Evolutionary conservation across 2,113 vertebrate species (phyloP).

Genomic region (Seriola quinqueradiata): DNA sequence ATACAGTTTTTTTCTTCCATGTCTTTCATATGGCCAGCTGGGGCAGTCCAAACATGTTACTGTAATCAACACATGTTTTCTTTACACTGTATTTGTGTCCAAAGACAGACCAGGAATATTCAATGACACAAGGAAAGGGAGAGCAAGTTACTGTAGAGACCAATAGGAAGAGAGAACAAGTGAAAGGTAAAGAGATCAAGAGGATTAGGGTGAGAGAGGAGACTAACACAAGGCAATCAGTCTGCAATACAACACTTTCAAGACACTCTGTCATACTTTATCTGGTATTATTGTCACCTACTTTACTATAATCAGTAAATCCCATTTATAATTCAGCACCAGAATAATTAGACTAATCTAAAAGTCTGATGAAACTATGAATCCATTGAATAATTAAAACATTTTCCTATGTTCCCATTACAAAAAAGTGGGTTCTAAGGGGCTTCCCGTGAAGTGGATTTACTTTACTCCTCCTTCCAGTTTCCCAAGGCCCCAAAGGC

Average conservation of each 20-base stretch:
- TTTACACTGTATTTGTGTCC: not conserved
- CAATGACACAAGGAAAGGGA: not conserved
- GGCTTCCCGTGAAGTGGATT: slow-evolving; percentile 47
- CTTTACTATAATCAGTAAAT: slow-evolving; percentile 50
- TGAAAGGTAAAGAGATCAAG: not conserved
- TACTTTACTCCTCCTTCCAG: slow-evolving; percentile 29
- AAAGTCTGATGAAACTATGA: slow-evolving; percentile 69
- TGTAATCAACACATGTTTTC: too few relatives aligned
- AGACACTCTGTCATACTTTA: slow-evolving; percentile 9
- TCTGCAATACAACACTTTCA: not conserved
- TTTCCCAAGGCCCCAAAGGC: slow-evolving; percentile 52
- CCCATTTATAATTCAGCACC: slow-evolving; percentile 54
- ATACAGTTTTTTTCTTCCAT: not conserved
- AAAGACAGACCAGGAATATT: not conserved
- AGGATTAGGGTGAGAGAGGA: not conserved
- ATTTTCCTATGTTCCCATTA: slow-evolving; percentile 55
- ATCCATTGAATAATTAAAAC: slow-evolving; percentile 73
- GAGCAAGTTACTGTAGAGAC: not conserved
- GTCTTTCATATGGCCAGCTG: not conserved
- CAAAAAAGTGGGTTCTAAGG: slow-evolving; percentile 51
- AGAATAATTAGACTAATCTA: slow-evolving; percentile 66
- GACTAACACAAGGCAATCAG: slow-evolving; percentile 1
- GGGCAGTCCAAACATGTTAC: not conserved
- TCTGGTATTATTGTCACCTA: slow-evolving; percentile 32
- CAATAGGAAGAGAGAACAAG: not conserved